Conservation (phyloP, 2,113 vertebrate genomes). For the Archocentrus centrarchus region DNA sequence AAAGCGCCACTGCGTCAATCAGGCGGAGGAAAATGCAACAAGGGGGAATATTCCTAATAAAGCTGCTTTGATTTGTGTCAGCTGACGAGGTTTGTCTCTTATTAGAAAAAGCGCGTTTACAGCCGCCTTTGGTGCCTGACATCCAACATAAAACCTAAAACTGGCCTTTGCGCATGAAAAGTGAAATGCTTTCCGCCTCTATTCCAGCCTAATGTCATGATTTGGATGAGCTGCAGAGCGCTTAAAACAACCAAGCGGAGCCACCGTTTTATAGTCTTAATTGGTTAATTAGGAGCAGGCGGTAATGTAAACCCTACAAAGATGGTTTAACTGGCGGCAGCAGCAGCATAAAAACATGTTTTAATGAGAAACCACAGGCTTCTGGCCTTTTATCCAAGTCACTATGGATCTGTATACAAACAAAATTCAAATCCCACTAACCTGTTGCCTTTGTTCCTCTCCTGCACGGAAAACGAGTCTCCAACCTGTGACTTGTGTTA, state of each 20-base stretch:
- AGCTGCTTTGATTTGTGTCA: background rate
- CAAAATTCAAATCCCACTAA: background rate
- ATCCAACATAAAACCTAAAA: background rate
- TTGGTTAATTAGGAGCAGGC: slow-evolving; percentile 33
- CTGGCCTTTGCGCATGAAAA: slow-evolving; percentile 2
- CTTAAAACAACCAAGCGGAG: background rate
- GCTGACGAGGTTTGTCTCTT: background rate
- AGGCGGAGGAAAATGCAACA: background rate
- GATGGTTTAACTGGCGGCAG: background rate
- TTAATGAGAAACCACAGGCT: background rate
- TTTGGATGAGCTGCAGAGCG: slow-evolving; percentile 9
- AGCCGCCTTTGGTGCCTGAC: background rate
- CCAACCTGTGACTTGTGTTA: background rate
- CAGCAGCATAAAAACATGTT: background rate
- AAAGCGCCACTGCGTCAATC: background rate
- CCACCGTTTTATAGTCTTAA: slow-evolving; percentile 13
- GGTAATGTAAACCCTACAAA: slow-evolving; percentile 3
- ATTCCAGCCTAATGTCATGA: slow-evolving; percentile 23
- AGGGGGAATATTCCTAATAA: background rate
- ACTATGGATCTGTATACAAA: background rate
- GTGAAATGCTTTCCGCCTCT: background rate
- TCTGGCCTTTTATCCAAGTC: background rate
- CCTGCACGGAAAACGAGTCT: background rate
- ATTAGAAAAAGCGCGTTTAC: background rate
- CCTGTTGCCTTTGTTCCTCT: background rate